Evolutionary conservation across 2,113 vertebrate genomes (phyloP).

Genomic region (Hypomesus transpacificus): DNA sequence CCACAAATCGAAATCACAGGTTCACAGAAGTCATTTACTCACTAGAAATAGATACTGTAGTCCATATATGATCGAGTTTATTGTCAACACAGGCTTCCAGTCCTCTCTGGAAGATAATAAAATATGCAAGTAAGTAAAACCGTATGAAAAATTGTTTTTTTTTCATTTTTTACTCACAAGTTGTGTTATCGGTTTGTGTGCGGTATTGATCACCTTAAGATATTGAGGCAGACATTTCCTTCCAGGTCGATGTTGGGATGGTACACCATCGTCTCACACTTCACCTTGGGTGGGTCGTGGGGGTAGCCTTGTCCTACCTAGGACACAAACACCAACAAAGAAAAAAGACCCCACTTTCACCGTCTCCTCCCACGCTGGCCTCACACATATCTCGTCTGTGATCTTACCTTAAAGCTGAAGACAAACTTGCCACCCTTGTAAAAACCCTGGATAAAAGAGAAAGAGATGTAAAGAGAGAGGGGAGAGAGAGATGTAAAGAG

Average conservation of each 20-base stretch:
- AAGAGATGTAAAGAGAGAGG: background rate
- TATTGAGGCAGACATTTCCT: constrained; percentile 98
- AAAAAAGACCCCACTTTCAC: background rate
- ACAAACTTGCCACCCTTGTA: constrained; percentile 94
- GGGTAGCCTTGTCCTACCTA: constrained; percentile 96
- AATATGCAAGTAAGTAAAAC: background rate
- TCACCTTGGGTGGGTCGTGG: constrained; percentile 95
- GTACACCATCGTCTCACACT: constrained; percentile 97
- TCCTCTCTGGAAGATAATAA: constrained; percentile 80
- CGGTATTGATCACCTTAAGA: constrained; percentile 78
- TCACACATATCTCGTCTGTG: background rate
- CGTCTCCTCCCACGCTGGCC: background rate
- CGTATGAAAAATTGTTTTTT: background rate
- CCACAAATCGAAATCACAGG: background rate
- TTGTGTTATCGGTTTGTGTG: background rate
- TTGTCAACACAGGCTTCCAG: constrained; percentile 94
- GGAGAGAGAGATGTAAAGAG: background rate
- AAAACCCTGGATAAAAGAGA: constrained; percentile 76
- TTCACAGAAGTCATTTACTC: constrained; percentile 56
- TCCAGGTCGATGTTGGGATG: constrained; percentile 98
- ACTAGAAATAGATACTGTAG: constrained; percentile 98
- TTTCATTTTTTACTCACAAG: background rate
- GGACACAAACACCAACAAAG: constrained; percentile 5
- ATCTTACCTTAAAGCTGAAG: constrained; percentile 96
- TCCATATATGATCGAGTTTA: constrained; percentile 98